Evolutionary conservation across 2,888 invertebrate genomes (phyloP), one percentile per base, ranked within the genome.

Genomic region (Seira ritae): DNA sequence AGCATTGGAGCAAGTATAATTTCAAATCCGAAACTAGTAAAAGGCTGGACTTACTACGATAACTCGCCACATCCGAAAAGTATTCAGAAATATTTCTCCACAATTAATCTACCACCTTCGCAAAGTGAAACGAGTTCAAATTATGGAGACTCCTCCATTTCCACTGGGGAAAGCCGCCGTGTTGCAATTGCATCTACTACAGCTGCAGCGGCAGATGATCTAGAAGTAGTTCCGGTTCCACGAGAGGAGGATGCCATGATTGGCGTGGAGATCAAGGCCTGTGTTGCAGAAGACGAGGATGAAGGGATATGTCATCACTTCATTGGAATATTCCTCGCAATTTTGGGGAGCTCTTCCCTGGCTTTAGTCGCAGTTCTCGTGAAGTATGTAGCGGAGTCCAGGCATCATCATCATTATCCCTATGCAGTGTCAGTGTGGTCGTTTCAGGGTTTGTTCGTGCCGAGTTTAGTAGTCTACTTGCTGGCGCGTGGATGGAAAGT

Each of bases 11-110:
- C 84, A 0, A 20, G 42, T 6, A 85, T 85, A 79, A 85, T 85
- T 69, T 85, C 85, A 0, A 85, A 85, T 69, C 85, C 85, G 8
- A 85, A 85, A 31, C 68, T 85, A 55, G 76, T 80, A 0, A 85
- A 83, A 55, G 79, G 80, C 23, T 72, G 82, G 73, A 66, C 72
- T 22, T 79, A 85, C 37, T 76, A 76, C 23, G 85, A 85, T 50
- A 80, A 76, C 19, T 74, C 69, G 10, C 72, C 69, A 8, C 20
- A 66, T 65, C 72, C 19, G 15, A 46, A 42, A 23, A 42, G 50
- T 17, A 73, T 72, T 1, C 67, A 55, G n/a, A 66, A 68, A 31
- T 79, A 79, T 37, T 79, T 79, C 22, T 79, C 79, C 6, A 55
- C 67, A 2, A 42, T 79, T 6, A 66, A 79, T 10, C 37, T 79